Base-by-base conservation (phyloP, 2,797 vertebrate genomes). In the Propithecus deckenii region DNA sequence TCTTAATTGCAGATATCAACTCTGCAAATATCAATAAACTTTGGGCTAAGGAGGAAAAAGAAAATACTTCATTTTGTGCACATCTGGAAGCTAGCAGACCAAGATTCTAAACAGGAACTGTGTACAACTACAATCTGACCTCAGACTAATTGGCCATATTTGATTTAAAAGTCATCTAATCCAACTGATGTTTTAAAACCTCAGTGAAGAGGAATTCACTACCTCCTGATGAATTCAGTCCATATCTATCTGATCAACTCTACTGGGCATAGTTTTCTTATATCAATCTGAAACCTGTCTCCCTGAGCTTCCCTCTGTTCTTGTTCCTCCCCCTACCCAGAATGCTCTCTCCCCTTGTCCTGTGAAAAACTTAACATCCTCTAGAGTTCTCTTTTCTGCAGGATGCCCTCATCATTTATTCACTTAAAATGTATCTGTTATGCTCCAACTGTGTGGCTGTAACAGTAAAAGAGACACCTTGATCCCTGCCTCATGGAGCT, bases 11-110 rank as follows among this genome's bases (percentile, higher is more conserved):
- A 43, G 99, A 99, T 95, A 99, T 97, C 93, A 99, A 95, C 97
- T 99, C 99, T 0, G 99, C 99, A 95, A 99, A 99, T 95, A 99
- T 98, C 98, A 99, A 95, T 96, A 99, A 96, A 43, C 99, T 98
- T 85, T 98, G 99, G 87, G 99, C 99, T 99, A 86, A 57, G 23
- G 35, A 22, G 38, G 2, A 57, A 72, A 32, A 43, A 83, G 25
- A 91, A 86, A 57, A 18, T 0, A 38, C 67, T 9, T 93, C 23
- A 72, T 38, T 80, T 23, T 43, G 41, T 46, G 43, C 11, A 76
- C 41, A 72, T 52, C 38, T 46, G 18, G 41, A 95, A 6, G 22
- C 55, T 38, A 38, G 25, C 57, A 7, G 28, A 30, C 23, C 30
- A 46, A 65, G 50, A 65, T 25, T 76, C 30, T 48, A 69, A 35